Base-by-base conservation (phyloP, 2,888 invertebrate genomes). In the Pristionchus arcanus region DNA sequence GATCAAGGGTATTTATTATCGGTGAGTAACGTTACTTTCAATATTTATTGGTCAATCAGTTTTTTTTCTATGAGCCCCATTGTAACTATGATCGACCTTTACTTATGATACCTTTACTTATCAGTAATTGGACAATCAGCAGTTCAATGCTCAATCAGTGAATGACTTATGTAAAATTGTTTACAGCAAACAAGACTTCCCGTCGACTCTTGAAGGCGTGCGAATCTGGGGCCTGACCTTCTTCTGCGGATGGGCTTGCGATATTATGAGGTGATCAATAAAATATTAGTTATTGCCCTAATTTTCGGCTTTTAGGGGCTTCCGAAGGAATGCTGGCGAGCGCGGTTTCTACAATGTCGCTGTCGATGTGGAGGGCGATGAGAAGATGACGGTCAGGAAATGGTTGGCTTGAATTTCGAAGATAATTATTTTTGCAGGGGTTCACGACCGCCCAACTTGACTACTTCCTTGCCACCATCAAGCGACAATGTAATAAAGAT, bases 301-400 rank as follows among this genome's bases (percentile, higher is more conserved):
- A 55, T 21, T 21, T 21, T 4, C 1, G 0, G 0, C 31, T 34
- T 31, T 71, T 19, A 71, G 68, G 16, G 68, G 68, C 0, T 71
- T 71, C 68, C 68, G 68, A 13, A 34, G 31, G 31, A 71, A 71
- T 34, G 68, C 68, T 0, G 68, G 68, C 68, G 68, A 28, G 31
- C 68, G 68, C 3, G 68, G 68, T 11, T 71, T 71, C 68, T 71
- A 71, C 68, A 71, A 71, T 71, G 68, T 71, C 11, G 68, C 68
- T 31, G 68, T 71, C 4, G 68, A 71, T 34, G 68, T 71, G 25
- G 63, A 63, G 15, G 68, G 68, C 13, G 68, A 71, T 13, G 68
- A 34, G 16, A 71, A 28, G 31, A 71, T 71, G 68, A 68, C 28
- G 31, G 68, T 68, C 0, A 71, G 34, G 11, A 7, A 25, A 25